A percentile compares a stretch with the other conserved stretches of the same genome.
Conservation (phyloP, 2,113 vertebrate genomes). For the Equus przewalskii region DNA sequence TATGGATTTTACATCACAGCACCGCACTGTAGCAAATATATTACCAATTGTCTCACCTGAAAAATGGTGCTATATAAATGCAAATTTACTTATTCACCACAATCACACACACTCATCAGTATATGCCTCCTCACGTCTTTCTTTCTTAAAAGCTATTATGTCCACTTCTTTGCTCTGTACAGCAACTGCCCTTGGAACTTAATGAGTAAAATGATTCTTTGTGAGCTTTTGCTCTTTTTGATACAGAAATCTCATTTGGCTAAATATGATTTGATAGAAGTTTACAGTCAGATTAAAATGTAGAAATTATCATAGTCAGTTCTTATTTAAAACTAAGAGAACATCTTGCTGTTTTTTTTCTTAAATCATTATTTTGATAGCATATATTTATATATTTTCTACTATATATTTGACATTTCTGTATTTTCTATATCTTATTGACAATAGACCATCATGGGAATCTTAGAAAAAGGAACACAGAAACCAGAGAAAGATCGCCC, state of each 20-base stretch:
- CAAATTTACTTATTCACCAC: slow-evolving; percentile 23
- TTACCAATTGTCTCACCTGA: slow-evolving; percentile 75
- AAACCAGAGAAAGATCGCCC: slow-evolving; percentile 39
- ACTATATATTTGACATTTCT: background rate
- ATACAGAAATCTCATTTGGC: slow-evolving; percentile 51
- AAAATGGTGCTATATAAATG: slow-evolving; percentile 77
- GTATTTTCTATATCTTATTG: background rate
- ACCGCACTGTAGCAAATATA: slow-evolving; percentile 53
- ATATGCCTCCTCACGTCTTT: background rate
- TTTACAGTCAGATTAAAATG: slow-evolving; percentile 12
- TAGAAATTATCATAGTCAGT: slow-evolving; percentile 16
- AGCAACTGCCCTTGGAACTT: slow-evolving; percentile 43
- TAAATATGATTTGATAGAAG: slow-evolving; percentile 34
- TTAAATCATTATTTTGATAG: background rate
- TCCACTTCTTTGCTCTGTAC: slow-evolving; percentile 11
- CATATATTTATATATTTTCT: background rate
- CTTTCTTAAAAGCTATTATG: slow-evolving; percentile 63
- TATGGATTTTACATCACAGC: slow-evolving; percentile 55
- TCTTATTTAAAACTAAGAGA: slow-evolving; percentile 25
- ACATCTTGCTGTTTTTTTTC: background rate
- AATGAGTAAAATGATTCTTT: slow-evolving; percentile 63
- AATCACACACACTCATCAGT: background rate
- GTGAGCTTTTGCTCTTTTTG: slow-evolving; percentile 27
- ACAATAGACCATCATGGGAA: background rate
- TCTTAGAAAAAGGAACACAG: slow-evolving; percentile 24